Evolutionary conservation across 1,140 invertebrate species (phyloP).

Genomic region (Probaryconus sp.): DNA sequence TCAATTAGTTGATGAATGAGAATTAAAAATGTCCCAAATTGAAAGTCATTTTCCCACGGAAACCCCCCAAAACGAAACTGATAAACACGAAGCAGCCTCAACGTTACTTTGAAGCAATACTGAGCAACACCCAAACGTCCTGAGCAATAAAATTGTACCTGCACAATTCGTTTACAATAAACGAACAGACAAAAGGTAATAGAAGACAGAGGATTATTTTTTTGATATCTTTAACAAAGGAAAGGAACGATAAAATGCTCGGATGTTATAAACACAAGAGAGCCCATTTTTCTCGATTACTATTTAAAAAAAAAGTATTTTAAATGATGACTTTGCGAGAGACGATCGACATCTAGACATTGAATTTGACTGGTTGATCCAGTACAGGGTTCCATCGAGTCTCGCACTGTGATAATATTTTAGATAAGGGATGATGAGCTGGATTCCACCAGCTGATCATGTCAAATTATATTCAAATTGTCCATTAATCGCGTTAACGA

Average conservation of each 20-base stretch:
- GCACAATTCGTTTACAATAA: conserved; percentile 35
- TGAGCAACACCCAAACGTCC: conserved; percentile 56
- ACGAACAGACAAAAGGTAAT: conserved; percentile 21
- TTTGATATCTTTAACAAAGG: conserved; percentile 41
- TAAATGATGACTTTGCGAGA: conserved; percentile 51
- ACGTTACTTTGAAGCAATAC: conserved; percentile 59
- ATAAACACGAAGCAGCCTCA: conserved; percentile 21
- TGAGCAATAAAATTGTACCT: conserved; percentile 71
- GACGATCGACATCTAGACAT: conserved; percentile 69
- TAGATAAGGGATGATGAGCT: not conserved
- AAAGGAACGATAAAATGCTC: conserved; percentile 25
- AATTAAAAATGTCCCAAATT: no score
- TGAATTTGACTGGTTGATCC: conserved; percentile 72
- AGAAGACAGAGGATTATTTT: conserved; percentile 55
- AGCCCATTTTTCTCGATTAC: conserved; percentile 69
- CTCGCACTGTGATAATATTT: conserved; percentile 35
- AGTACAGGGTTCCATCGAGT: conserved; percentile 70
- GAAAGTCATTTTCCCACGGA: not conserved
- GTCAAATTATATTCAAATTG: conserved; percentile 16
- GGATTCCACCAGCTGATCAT: not conserved
- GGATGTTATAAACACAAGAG: conserved; percentile 42
- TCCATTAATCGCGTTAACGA: conserved; percentile 41
- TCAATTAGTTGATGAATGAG: no score
- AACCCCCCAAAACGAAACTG: conserved; percentile 3
- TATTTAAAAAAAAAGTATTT: conserved; percentile 18